Percentiles rank a stretch among this genome's conserved stretches.
These are phyloP conservation scores for Polydrusus cervinus DNA, from an alignment of 2,888 invertebrate genomes.

Conservation along the genomic window DNA sequence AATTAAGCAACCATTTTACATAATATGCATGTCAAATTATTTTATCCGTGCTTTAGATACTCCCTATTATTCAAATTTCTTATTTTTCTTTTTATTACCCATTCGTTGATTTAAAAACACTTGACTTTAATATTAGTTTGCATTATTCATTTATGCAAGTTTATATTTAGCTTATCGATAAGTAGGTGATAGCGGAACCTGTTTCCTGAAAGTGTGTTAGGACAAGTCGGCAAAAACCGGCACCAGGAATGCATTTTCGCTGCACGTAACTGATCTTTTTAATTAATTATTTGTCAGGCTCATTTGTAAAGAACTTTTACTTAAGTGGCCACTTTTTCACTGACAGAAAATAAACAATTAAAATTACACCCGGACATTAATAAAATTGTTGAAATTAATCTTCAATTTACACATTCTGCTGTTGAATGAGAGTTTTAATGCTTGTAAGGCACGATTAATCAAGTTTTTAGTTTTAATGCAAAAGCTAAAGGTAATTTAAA, in stretches of 20 bases:
- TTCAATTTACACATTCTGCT: conserved; percentile 1
- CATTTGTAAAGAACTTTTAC: conserved; percentile 16
- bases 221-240: conserved; percentile 32
- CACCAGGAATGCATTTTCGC: conserved; percentile 45
- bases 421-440: conserved; percentile 1
- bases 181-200: conserved; percentile 51
- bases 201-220: conserved; percentile 45
- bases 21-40: too few species aligned
- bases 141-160: conserved; percentile 45
- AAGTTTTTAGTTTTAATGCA: too few species aligned
- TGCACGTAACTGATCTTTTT: conserved; percentile 29
- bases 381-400: not conserved
- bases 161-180: conserved; percentile 42
- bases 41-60: too few species aligned
- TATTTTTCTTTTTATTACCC: not conserved
- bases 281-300: conserved; percentile 32
- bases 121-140: conserved; percentile 30
- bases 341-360: not conserved
- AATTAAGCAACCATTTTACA: too few species aligned
- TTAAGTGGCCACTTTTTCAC: not conserved
- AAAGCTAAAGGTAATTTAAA: too few species aligned
- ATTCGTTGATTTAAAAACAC: conserved; percentile 38
- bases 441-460: too few species aligned
- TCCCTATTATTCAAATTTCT: too few species aligned
- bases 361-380: not conserved